Evolutionary conservation across 2,888 invertebrate species (phyloP), one percentile per base, ranked within the genome.

Genomic region (Lasius platythorax): DNA sequence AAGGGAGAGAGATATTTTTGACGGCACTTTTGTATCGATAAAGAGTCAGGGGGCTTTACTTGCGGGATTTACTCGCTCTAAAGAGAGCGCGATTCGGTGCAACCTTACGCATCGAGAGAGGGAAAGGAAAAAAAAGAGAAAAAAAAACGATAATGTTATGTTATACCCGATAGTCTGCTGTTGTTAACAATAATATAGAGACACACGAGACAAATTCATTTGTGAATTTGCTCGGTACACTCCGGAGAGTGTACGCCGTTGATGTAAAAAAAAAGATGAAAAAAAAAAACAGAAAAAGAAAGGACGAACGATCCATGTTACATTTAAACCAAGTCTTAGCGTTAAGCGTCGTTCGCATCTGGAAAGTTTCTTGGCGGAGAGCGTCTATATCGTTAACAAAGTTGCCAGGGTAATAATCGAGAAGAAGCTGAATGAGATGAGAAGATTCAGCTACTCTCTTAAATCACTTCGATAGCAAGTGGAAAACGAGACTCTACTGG

Each of bases 151-250:
- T 92, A 90, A 83, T 87, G 87, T 90, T 90, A 90, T 82, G 85
- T 82, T 90, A 85, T 91, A 93, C 87, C 91, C 85, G 92, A 91
- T 94, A 93, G 92, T 92, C 92, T 93, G 93, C 92, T 93, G 93
- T 94, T 93, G 93, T 93, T 93, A 93, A 93, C 92, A 91, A 93
- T 92, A 93, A 91, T 87, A 87, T 89, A 91, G 85, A 87, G 76
- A 76, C 82, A 67, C 64, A 67, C 64, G 75, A 75, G 70, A 66
- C 50, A 84, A 86, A 82, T 88, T 87, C 87, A 72, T 53, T 40
- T 66, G 68, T 78, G 88, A 89, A 87, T 89, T 86, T 84, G 87
- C 87, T 86, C 78, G 81, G 83, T 82, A 83, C 70, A 83, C 61
- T 46, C n/a, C 73, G 79, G 53, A 70, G 73, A 68, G 73, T 74